These are phyloP conservation scores for Bergia sp. DNA, from an alignment of 92 coral and sea anemone genomes.

Conservation along the genomic window DNA sequence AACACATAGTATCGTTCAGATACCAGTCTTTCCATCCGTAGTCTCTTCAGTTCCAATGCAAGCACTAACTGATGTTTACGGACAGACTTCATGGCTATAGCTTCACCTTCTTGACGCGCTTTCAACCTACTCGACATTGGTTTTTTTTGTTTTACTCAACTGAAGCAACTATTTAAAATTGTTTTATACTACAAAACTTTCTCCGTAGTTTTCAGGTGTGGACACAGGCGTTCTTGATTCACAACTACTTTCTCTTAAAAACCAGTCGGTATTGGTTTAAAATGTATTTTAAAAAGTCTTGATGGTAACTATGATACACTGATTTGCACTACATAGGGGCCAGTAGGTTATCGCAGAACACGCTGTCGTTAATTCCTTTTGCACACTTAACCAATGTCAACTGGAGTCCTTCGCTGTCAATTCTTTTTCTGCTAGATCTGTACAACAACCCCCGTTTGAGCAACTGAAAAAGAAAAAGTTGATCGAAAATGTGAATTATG, in stretches of 20 bases:
- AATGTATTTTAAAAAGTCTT: too few relatives aligned
- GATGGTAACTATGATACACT: not conserved
- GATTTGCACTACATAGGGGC: not conserved
- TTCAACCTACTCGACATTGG: not conserved
- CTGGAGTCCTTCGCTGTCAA: not conserved
- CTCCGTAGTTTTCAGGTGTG: not conserved
- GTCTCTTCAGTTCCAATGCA: conserved; percentile 77
- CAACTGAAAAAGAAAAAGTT: not conserved
- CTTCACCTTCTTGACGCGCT: conserved; percentile 58
- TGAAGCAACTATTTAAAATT: not conserved
- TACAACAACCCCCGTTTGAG: not conserved
- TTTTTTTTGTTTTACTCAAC: not conserved
- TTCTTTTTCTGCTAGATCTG: not conserved
- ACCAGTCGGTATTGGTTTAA: not conserved
- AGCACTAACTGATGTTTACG: conserved; percentile 87
- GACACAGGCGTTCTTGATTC: not conserved
- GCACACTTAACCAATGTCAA: not conserved
- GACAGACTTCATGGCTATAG: conserved; percentile 73
- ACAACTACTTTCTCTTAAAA: not conserved
- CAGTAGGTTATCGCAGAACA: not conserved
- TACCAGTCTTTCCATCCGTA: conserved; percentile 79
- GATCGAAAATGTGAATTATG: not conserved
- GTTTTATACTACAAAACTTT: too few relatives aligned
- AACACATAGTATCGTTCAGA: conserved; percentile 73
- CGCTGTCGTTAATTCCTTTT: not conserved